These are phyloP conservation scores for Valencia hispanica DNA, from an alignment of 2,797 vertebrate genomes.

Conservation along the genomic window DNA sequence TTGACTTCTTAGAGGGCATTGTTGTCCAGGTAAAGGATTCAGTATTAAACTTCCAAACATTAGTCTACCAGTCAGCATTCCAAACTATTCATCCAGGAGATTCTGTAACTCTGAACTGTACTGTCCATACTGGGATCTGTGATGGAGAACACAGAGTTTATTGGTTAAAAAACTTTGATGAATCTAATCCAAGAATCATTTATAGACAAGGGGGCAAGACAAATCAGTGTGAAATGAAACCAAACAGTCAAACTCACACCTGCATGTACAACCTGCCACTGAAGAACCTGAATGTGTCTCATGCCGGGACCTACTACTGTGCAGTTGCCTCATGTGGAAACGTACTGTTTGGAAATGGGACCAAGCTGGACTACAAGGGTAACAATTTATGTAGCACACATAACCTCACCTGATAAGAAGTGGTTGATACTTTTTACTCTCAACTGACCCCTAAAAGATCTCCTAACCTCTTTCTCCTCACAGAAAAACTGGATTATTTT, in stretches of 20 bases:
- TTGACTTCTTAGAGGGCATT: background rate
- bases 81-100: background rate
- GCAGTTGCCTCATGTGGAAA: conserved; percentile 29
- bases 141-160: background rate
- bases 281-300: conserved; percentile 5
- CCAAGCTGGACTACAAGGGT: conserved; percentile 1
- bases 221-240: conserved; percentile 24
- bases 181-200: conserved; percentile 11
- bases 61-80: conserved; percentile 35
- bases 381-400: background rate
- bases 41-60: background rate
- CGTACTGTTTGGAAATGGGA: conserved; percentile 39
- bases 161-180: background rate
- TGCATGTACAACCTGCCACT: conserved; percentile 50
- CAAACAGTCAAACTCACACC: conserved; percentile 3
- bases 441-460: background rate
- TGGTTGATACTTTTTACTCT: background rate
- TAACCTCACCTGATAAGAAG: no score
- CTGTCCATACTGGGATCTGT: background rate
- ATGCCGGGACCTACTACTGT: no score
- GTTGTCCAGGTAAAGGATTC: conserved; percentile 14
- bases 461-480: background rate
- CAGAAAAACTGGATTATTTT: background rate
- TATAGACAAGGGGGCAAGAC: conserved; percentile 32
- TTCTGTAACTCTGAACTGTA: background rate